Conservation (phyloP, 2,888 invertebrate species). For the Calameuta pallipes region DNA sequence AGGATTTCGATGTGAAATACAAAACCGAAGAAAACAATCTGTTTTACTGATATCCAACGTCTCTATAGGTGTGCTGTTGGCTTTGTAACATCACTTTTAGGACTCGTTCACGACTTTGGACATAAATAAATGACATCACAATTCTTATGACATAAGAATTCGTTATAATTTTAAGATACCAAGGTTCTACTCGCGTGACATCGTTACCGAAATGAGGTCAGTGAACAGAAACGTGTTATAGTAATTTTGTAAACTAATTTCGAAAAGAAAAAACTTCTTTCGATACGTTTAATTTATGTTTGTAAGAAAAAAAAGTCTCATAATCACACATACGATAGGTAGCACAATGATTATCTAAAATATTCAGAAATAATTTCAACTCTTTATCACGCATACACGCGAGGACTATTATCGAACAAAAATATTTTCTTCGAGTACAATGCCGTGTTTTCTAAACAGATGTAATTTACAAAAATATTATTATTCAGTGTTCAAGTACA, state of each 20-base stretch:
- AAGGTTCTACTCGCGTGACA: neutral
- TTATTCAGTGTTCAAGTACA: too few species aligned
- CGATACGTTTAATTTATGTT: neutral
- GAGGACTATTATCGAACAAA: too few species aligned
- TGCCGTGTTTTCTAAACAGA: too few species aligned
- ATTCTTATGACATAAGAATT: neutral
- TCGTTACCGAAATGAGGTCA: neutral
- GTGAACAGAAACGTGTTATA: neutral
- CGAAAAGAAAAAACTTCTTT: neutral
- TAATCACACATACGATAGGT: neutral
- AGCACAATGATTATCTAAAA: neutral
- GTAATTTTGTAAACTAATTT: neutral
- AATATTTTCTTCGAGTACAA: too few species aligned
- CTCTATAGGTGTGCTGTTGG: neutral
- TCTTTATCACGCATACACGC: too few species aligned
- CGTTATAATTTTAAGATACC: neutral
- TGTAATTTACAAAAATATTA: too few species aligned
- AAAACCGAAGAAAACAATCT: neutral
- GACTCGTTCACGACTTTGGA: neutral
- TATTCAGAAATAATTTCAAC: too few species aligned
- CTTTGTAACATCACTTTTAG: neutral
- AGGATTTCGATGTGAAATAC: neutral
- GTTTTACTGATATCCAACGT: neutral
- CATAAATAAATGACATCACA: neutral
- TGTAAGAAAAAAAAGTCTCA: neutral